Conservation (phyloP, 2,888 invertebrate genomes). For the Gymnoscelis rufifasciata region DNA sequence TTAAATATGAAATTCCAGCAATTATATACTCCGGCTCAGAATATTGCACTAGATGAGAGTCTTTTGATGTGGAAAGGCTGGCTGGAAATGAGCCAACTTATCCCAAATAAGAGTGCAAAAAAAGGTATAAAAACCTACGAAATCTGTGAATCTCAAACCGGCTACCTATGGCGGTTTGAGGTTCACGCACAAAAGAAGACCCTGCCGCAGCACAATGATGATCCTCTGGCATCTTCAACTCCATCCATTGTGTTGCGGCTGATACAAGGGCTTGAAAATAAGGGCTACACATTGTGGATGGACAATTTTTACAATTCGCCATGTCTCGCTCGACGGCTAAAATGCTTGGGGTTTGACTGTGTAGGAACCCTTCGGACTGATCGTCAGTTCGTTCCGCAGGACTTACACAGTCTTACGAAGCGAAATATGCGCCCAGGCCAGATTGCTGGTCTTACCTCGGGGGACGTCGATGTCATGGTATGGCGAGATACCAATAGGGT, state of each 20-base stretch:
- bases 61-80: slow-evolving; percentile 27
- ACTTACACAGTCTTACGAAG: slow-evolving; percentile 3
- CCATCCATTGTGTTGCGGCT: slow-evolving; percentile 4
- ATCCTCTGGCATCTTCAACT: slow-evolving; percentile 2
- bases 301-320: slow-evolving; percentile 33
- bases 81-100: too few species aligned
- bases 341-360: slow-evolving; percentile 28
- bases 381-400: slow-evolving; percentile 9
- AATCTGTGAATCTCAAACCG: slow-evolving; percentile 29
- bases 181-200: slow-evolving; percentile 17
- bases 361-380: slow-evolving; percentile 25
- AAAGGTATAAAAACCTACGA: slow-evolving; percentile 27
- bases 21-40: slow-evolving; percentile 12
- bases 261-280: slow-evolving; percentile 26
- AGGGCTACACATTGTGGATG: slow-evolving; percentile 32
- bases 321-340: slow-evolving; percentile 29
- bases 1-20: background rate
- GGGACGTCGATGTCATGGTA: slow-evolving; percentile 20
- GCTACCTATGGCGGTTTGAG: slow-evolving; percentile 30
- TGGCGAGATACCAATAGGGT: slow-evolving; percentile 18
- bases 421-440: slow-evolving; percentile 7
- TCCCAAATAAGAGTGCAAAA: slow-evolving; percentile 20
- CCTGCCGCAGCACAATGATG: slow-evolving; percentile 1
- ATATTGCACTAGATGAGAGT: slow-evolving; percentile 26
- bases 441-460: slow-evolving; percentile 7